Conservation (phyloP, 2,113 vertebrate species). For the Phyllostomus discolor region DNA sequence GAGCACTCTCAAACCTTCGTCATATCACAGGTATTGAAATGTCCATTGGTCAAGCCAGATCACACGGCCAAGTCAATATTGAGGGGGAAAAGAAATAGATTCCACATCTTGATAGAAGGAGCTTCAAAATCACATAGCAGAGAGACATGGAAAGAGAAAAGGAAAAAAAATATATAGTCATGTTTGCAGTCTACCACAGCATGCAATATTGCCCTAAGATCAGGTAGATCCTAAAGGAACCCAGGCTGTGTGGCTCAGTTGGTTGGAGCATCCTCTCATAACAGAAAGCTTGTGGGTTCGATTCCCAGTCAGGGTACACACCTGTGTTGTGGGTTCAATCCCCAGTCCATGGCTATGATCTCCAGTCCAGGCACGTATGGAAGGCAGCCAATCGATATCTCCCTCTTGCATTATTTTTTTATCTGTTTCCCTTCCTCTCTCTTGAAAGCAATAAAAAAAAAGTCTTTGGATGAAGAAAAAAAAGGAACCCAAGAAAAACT, state of each 20-base stretch:
- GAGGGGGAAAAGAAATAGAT: not conserved
- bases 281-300: too few relatives aligned
- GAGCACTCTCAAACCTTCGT: not conserved
- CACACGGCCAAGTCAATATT: not conserved
- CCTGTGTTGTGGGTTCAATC: too few relatives aligned
- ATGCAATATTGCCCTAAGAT: not conserved
- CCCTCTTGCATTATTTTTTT: too few relatives aligned
- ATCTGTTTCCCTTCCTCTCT: too few relatives aligned
- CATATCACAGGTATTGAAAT: not conserved
- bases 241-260: too few relatives aligned
- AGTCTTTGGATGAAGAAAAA: too few relatives aligned
- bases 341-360: too few relatives aligned
- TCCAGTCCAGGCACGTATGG: too few relatives aligned
- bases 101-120: not conserved
- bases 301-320: too few relatives aligned
- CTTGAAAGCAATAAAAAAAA: too few relatives aligned
- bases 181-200: not conserved
- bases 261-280: too few relatives aligned
- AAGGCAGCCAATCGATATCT: too few relatives aligned
- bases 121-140: not conserved
- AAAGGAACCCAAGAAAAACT: not conserved
- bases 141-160: not conserved
- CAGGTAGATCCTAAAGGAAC: not conserved
- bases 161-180: not conserved
- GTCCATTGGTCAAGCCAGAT: not conserved